A percentile compares a stretch with the other conserved stretches of the same genome.
Conservation (phyloP, 2,797 vertebrate genomes). For the Rhinella marina region DNA sequence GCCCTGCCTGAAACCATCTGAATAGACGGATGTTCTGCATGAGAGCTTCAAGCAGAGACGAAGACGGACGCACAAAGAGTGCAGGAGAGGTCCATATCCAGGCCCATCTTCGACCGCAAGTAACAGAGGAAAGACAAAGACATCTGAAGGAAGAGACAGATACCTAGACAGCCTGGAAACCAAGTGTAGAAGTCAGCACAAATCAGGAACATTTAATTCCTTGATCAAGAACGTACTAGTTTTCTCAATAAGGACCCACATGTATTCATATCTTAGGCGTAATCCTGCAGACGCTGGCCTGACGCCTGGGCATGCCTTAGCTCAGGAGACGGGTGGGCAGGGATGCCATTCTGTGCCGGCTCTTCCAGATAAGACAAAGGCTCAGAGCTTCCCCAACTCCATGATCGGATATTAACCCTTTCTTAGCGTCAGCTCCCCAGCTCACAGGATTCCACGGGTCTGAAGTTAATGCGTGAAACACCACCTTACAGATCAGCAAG, state of each 20-base stretch:
- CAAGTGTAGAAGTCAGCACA: neutral
- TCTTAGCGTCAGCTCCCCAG: neutral
- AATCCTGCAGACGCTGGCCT: neutral
- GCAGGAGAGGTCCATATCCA: neutral
- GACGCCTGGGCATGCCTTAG: constrained; percentile 18
- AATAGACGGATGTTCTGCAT: neutral
- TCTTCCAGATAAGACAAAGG: constrained; percentile 13
- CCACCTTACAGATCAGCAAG: too few species aligned
- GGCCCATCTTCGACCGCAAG: neutral
- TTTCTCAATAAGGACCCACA: constrained; percentile 18
- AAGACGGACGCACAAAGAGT: too few species aligned
- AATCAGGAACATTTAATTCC: neutral
- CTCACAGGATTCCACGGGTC: neutral
- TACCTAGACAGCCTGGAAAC: neutral
- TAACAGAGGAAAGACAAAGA: neutral
- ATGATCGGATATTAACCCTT: too few species aligned
- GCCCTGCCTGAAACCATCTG: neutral
- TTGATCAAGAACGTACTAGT: constrained; percentile 1
- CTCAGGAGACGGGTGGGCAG: constrained; percentile 19
- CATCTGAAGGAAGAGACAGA: neutral
- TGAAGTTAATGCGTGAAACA: too few species aligned
- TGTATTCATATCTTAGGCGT: constrained; percentile 7
- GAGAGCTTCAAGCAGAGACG: neutral
- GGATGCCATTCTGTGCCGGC: constrained; percentile 18
- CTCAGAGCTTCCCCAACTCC: neutral